These are phyloP conservation scores for Platyrinchus mystaceus DNA, from an alignment of 2,797 vertebrate species.

Conservation along the genomic window DNA sequence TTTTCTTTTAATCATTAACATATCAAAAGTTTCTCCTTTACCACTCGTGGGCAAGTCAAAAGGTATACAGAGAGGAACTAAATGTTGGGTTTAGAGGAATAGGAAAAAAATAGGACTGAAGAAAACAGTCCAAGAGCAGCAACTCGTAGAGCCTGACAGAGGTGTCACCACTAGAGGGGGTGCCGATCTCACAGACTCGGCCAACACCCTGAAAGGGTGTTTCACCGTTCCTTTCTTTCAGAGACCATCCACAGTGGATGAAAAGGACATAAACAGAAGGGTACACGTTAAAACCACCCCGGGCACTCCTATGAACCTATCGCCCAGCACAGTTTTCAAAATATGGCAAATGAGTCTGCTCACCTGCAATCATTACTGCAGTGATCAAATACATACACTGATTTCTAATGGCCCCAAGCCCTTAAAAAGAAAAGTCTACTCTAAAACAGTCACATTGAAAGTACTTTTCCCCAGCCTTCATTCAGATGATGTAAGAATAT, in stretches of 20 bases:
- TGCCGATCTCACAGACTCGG: not conserved
- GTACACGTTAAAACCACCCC: not conserved
- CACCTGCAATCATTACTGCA: not conserved
- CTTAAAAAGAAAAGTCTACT: not conserved
- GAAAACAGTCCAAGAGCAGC: not conserved
- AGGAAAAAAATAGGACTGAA: fast-evolving
- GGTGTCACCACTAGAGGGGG: conserved; percentile 48
- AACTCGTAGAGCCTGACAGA: fast-evolving
- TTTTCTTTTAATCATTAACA: not conserved
- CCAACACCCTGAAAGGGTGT: fast-evolving
- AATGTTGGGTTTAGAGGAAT: not conserved
- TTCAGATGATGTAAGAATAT: not conserved
- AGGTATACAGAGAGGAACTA: not conserved
- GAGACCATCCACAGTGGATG: fast-evolving
- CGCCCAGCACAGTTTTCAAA: not conserved
- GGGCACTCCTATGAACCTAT: fast-evolving
- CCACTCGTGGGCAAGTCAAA: fast-evolving
- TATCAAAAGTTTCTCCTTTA: not conserved
- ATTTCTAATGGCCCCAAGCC: not conserved
- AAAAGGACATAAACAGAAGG: not conserved
- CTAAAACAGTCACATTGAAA: not conserved
- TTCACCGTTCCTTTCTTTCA: not conserved
- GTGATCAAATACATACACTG: not conserved
- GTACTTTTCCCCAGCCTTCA: not conserved
- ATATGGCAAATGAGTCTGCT: not conserved